phyloP scores from a whole-genome alignment of 2,888 invertebrate species.

The Rhagium mordax region DNA sequence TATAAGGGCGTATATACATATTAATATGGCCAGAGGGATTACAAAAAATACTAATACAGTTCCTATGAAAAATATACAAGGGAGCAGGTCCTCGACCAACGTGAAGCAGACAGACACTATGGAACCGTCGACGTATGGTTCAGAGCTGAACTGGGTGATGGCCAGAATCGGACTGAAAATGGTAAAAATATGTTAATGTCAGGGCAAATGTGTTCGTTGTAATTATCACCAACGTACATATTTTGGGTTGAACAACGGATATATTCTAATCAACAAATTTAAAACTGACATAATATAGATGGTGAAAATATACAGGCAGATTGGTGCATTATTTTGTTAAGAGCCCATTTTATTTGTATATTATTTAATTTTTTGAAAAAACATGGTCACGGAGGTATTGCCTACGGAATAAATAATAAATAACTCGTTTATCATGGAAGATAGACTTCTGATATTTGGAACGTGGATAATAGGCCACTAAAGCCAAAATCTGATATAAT shows the following conservation, averaged over 20 bases:
- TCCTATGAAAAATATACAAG: slow-evolving; percentile 84
- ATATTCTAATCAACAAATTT: too few relatives aligned
- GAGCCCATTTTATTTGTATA: too few relatives aligned
- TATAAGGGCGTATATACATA: slow-evolving; percentile 88
- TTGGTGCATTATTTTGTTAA: too few relatives aligned
- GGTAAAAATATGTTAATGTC: slow-evolving; percentile 55
- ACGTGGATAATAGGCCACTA: too few relatives aligned
- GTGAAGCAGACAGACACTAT: slow-evolving; percentile 86
- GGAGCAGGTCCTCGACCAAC: slow-evolving; percentile 84
- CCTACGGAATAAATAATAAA: too few relatives aligned
- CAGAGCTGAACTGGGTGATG: slow-evolving; percentile 84
- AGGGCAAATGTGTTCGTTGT: slow-evolving; percentile 1
- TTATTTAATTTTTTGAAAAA: too few relatives aligned
- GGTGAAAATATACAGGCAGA: too few relatives aligned
- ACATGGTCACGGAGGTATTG: too few relatives aligned
- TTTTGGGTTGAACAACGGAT: not conserved
- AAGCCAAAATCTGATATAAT: too few relatives aligned
- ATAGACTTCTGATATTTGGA: too few relatives aligned
- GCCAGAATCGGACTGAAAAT: slow-evolving; percentile 86
- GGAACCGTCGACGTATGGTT: slow-evolving; percentile 81
- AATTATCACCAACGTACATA: slow-evolving; percentile 37
- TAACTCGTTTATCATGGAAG: too few relatives aligned
- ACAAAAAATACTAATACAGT: slow-evolving; percentile 89
- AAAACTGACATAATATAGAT: too few relatives aligned
- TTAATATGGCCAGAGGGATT: slow-evolving; percentile 85